Conservation (phyloP, 1,140 invertebrate species). For the Cyclargus thomasi region DNA sequence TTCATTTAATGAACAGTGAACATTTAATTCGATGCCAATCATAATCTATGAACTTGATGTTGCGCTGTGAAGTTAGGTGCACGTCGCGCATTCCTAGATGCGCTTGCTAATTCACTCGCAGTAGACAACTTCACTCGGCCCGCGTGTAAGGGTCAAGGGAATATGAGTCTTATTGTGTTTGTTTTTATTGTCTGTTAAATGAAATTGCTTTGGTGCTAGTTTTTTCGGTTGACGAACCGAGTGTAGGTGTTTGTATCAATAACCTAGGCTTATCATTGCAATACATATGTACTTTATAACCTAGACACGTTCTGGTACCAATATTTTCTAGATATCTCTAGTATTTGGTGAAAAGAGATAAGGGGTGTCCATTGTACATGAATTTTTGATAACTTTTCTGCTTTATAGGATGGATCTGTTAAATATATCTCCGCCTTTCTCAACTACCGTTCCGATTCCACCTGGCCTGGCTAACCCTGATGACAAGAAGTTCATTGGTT, state of each 20-base stretch:
- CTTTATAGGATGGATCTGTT: too few relatives aligned
- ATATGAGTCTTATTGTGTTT: conserved; percentile 33
- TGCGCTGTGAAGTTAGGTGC: conserved; percentile 43
- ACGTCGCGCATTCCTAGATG: conserved; percentile 54
- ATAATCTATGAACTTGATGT: conserved; percentile 73
- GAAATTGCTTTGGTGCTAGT: conserved; percentile 30
- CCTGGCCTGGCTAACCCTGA: too few relatives aligned
- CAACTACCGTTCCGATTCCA: too few relatives aligned
- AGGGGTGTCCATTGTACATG: too few relatives aligned
- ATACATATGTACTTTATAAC: too few relatives aligned
- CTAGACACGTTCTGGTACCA: too few relatives aligned
- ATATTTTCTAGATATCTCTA: too few relatives aligned
- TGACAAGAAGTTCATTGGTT: too few relatives aligned
- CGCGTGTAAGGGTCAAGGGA: conserved; percentile 30
- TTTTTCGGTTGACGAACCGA: conserved; percentile 46
- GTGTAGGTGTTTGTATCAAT: neutral
- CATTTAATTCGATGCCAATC: conserved; percentile 57
- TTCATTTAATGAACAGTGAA: conserved; percentile 32
- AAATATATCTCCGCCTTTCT: too few relatives aligned
- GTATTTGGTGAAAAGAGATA: too few relatives aligned
- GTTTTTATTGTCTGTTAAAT: conserved; percentile 33
- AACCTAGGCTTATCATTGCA: conserved; percentile 3
- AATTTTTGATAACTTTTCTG: too few relatives aligned
- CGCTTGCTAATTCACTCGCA: conserved; percentile 44
- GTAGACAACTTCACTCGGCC: conserved; percentile 36